Conservation (phyloP, 2,113 vertebrate genomes). For the Seriola rivoliana region DNA sequence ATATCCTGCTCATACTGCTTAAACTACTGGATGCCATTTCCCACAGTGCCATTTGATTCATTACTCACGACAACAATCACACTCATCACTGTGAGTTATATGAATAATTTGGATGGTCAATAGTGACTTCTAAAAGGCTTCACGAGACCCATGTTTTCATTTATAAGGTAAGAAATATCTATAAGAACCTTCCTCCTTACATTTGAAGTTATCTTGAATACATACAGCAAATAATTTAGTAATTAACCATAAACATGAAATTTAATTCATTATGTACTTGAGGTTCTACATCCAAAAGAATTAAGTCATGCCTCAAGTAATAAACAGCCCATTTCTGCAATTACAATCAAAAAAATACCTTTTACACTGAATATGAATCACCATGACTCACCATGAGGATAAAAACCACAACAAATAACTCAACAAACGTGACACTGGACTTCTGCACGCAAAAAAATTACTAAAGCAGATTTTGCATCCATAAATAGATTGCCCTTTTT, state of each 20-base stretch:
- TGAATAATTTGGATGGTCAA: neutral
- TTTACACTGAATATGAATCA: slow-evolving; percentile 25
- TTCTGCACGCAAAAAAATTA: neutral
- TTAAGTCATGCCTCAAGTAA: slow-evolving; percentile 7
- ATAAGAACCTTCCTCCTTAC: neutral
- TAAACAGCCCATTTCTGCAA: slow-evolving; percentile 18
- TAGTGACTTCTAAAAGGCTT: neutral
- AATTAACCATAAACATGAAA: neutral
- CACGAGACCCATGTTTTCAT: neutral
- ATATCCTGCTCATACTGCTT: neutral
- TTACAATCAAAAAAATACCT: neutral
- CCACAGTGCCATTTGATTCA: neutral
- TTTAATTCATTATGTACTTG: neutral
- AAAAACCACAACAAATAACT: neutral
- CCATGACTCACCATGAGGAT: slow-evolving; percentile 13
- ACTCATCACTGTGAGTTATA: neutral
- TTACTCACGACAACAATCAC: neutral
- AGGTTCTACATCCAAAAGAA: neutral
- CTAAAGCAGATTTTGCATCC: neutral
- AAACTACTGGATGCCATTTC: neutral
- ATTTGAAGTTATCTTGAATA: neutral
- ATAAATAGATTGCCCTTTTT: neutral
- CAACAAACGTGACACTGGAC: neutral
- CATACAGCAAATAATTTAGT: neutral
- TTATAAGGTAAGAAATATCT: neutral